phyloP scores from a whole-genome alignment of 2,888 invertebrate genomes.

The Meganola albula region DNA sequence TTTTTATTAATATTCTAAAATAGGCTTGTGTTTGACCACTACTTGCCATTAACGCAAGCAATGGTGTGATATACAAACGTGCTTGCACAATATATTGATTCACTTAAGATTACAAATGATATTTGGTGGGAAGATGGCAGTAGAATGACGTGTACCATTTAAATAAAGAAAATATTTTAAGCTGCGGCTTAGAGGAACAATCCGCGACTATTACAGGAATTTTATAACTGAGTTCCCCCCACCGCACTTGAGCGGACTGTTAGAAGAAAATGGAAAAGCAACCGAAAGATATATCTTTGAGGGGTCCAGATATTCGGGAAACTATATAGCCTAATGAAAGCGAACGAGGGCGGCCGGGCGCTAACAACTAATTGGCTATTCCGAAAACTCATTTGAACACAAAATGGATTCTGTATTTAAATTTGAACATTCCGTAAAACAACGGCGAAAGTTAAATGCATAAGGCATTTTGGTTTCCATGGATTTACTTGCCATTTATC shows the following conservation, averaged over 20 bases:
- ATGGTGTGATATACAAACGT: no score
- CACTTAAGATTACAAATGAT: no score
- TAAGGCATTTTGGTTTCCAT: conserved; percentile 53
- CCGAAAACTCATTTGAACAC: conserved; percentile 77
- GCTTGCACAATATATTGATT: no score
- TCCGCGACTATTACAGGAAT: conserved; percentile 61
- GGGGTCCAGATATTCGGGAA: conserved; percentile 74
- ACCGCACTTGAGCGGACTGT: conserved; percentile 54
- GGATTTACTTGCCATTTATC: conserved; percentile 40
- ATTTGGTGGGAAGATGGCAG: no score
- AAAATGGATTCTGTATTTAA: conserved; percentile 78
- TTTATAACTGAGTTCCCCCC: conserved; percentile 57
- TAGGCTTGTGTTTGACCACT: no score
- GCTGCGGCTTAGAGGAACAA: conserved; percentile 31
- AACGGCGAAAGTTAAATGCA: conserved; percentile 69
- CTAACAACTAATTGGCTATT: conserved; percentile 79
- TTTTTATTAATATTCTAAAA: no score
- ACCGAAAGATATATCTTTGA: conserved; percentile 70
- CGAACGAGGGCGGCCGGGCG: conserved; percentile 74
- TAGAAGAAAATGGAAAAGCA: conserved; percentile 70
- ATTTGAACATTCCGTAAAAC: conserved; percentile 74
- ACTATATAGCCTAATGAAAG: conserved; percentile 78
- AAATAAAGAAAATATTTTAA: conserved; percentile 22
- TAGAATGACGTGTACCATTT: no score
- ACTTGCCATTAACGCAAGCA: no score